These are phyloP conservation scores for Leguminivora glycinivorella DNA, from an alignment of 1,140 invertebrate genomes.

Conservation along the genomic window DNA sequence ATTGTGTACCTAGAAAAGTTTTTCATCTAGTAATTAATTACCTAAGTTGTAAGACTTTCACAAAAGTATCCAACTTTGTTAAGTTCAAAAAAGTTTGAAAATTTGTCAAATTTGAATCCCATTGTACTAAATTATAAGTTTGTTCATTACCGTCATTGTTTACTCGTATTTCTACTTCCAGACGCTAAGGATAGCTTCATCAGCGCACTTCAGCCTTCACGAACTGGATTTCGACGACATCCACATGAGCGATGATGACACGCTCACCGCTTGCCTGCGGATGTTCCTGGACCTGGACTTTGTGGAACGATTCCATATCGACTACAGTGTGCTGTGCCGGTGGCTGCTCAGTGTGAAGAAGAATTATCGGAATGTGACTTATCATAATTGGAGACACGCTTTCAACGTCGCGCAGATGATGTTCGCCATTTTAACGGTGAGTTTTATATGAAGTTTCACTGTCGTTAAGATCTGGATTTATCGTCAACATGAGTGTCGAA, in stretches of 20 bases:
- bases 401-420: constrained; percentile 98
- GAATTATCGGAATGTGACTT: constrained; percentile 97
- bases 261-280: constrained; percentile 90
- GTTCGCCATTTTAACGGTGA: constrained; percentile 94
- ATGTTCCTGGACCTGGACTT: constrained; percentile 96
- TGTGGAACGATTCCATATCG: constrained; percentile 93
- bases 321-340: constrained; percentile 92
- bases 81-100: too few relatives aligned
- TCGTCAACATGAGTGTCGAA: too few relatives aligned
- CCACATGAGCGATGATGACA: constrained; percentile 90
- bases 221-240: constrained; percentile 94
- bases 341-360: constrained; percentile 97
- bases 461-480: too few relatives aligned
- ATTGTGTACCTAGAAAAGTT: too few relatives aligned
- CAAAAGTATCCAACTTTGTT: too few relatives aligned
- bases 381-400: constrained; percentile 98
- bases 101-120: too few relatives aligned
- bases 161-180: constrained; percentile 55
- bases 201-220: constrained; percentile 89
- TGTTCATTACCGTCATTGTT: background rate
- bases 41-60: too few relatives aligned
- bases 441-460: constrained; percentile 57
- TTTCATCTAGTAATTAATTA: too few relatives aligned
- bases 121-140: too few relatives aligned
- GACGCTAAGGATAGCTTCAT: constrained; percentile 88